Percentiles rank a stretch among this genome's conserved stretches.
phyloP scores from a whole-genome alignment of 2,113 vertebrate species.

The Colistium nudipinnis region DNA sequence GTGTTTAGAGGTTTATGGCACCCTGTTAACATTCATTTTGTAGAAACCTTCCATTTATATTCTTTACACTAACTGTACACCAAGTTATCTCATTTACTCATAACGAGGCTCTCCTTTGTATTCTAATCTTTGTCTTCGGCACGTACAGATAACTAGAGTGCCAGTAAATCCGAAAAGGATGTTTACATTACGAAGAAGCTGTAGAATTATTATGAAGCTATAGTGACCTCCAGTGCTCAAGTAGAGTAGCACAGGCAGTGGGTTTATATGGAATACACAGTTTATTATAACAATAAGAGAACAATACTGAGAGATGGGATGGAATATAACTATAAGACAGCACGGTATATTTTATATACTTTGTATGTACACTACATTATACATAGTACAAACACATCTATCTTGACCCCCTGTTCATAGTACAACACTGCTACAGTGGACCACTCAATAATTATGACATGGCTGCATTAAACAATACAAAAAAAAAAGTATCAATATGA shows the following conservation, averaged over 20 bases:
- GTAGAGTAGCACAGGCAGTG: conserved; percentile 12
- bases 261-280: conserved; percentile 14
- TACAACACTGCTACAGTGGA: conserved; percentile 47
- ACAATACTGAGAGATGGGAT: conserved; percentile 61
- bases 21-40: background rate
- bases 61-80: background rate
- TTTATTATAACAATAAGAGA: conserved; percentile 66
- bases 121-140: conserved; percentile 11
- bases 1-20: background rate
- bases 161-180: background rate
- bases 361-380: conserved; percentile 52
- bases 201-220: conserved; percentile 14
- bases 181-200: background rate
- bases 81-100: background rate
- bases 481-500: conserved; percentile 43
- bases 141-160: conserved; percentile 9
- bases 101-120: background rate
- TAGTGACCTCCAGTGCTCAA: conserved; percentile 54
- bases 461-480: conserved; percentile 22
- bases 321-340: conserved; percentile 29
- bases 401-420: conserved; percentile 38
- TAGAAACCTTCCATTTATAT: background rate
- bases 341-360: conserved; percentile 24
- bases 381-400: conserved; percentile 38
- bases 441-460: conserved; percentile 21